Evolutionary conservation across 2,888 invertebrate genomes (phyloP), one percentile per base, ranked within the genome.

Genomic region (Rhagophthalmus giganteus): DNA sequence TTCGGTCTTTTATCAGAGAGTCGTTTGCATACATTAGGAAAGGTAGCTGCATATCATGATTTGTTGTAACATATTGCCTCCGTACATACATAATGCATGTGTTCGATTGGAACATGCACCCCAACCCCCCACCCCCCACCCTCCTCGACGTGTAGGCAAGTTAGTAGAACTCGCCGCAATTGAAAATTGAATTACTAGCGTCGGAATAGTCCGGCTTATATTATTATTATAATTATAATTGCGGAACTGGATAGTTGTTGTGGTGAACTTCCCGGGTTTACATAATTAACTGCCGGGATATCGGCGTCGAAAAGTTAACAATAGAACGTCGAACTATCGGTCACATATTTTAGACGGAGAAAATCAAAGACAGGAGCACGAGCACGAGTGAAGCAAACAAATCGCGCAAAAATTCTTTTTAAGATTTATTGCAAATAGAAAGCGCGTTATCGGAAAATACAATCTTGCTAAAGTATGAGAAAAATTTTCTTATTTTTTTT

Each of bases 21-120:
- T 58, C 59, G 59, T 59, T 61, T 61, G 54, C 59, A 56, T 54
- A 53, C 46, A 57, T 56, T 58, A 58, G 53, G 50, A 39, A 11
- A 50, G 50, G 50, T 55, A 58, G 54, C 54, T 51, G 59, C 57
- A 59, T 60, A 46, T 52, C 46, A 46, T 35, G 52, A 46, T 52
- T 45, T 52, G 32, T 30, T 46, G 16, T 39, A 44, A 28, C 42
- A 34, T 51, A 45, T 40, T 27, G 45, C 12, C 38, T 38, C 39
- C 44, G 34, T 51, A 38, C 41, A 42, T 39, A 38, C 11, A 16
- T 13, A 15, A 35, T 34, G 24, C 40, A 40, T 39, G 39, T 41
- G 31, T 49, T 50, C 32, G 50, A 50, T 42, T 16, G 14, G 26
- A 16, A 10, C 11, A n/a, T 10, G 34, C 16, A n/a, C n/a, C n/a